phyloP scores from a whole-genome alignment of 2,888 invertebrate genomes.

The Euplexia lucipara region DNA sequence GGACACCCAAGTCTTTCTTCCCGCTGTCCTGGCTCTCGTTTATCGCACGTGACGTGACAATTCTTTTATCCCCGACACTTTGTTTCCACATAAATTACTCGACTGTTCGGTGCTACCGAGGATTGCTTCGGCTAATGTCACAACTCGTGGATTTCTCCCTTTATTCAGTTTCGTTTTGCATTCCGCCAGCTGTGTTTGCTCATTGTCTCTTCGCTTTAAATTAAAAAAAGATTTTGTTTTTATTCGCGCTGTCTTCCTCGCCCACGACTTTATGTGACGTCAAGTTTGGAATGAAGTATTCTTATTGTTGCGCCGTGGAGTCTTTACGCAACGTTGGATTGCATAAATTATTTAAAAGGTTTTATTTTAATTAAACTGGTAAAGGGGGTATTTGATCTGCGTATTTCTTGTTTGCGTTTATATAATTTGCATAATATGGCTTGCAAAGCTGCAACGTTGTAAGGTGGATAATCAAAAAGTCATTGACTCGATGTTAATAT shows the following conservation, averaged over 20 bases:
- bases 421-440: constrained; percentile 65
- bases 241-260: constrained; percentile 83
- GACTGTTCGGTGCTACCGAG: constrained; percentile 78
- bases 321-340: constrained; percentile 85
- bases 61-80: constrained; percentile 84
- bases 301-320: constrained; percentile 82
- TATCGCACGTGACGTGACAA: constrained; percentile 85
- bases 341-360: constrained; percentile 84
- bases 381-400: constrained; percentile 62
- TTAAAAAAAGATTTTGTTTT: constrained; percentile 86
- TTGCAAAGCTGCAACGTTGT: constrained; percentile 55
- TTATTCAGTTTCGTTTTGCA: constrained; percentile 86
- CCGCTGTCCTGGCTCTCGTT: constrained; percentile 72
- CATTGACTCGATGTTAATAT: constrained; percentile 63
- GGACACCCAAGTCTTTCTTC: constrained; percentile 72
- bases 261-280: constrained; percentile 90
- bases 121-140: constrained; percentile 78
- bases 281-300: constrained; percentile 89
- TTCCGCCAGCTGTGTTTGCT: constrained; percentile 89
- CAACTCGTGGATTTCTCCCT: constrained; percentile 80
- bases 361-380: constrained; percentile 83
- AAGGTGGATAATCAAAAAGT: constrained; percentile 60
- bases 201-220: constrained; percentile 89
- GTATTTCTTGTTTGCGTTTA: constrained; percentile 49
- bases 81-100: constrained; percentile 87